These are phyloP conservation scores for Triplophysa dalaica DNA, from an alignment of 2,113 vertebrate genomes.

Conservation along the genomic window DNA sequence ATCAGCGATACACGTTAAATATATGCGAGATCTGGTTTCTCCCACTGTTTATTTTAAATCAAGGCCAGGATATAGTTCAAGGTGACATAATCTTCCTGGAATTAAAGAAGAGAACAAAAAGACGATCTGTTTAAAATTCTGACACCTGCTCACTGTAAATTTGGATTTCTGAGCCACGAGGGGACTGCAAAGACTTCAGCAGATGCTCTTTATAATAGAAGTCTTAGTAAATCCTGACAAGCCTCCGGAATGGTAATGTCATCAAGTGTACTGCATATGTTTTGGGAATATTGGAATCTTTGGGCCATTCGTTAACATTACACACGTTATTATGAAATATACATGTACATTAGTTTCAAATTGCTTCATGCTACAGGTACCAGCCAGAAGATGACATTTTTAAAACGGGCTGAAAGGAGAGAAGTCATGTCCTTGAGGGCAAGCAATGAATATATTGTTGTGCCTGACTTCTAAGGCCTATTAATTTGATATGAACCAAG, in stretches of 20 bases:
- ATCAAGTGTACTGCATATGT: conserved; percentile 67
- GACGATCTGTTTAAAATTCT: conserved; percentile 75
- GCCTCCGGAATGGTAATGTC: conserved; percentile 75
- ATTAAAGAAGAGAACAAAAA: conserved; percentile 72
- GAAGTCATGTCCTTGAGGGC: conserved; percentile 25
- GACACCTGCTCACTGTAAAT: conserved; percentile 76
- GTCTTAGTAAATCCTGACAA: conserved; percentile 76
- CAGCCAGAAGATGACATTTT: too few relatives aligned
- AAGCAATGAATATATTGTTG: conserved; percentile 27
- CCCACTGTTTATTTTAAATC: conserved; percentile 64
- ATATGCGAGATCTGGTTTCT: not conserved
- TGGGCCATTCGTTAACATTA: conserved; percentile 55
- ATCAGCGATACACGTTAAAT: not conserved
- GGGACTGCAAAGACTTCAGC: conserved; percentile 73
- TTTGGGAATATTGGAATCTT: not conserved
- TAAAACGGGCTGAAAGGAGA: conserved; percentile 40
- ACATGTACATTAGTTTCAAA: not conserved
- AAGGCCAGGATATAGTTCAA: conserved; percentile 71
- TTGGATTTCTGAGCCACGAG: conserved; percentile 76
- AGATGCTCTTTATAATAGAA: conserved; percentile 75
- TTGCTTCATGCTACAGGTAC: not conserved
- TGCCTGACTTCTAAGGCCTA: conserved; percentile 26
- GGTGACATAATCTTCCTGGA: conserved; percentile 66
- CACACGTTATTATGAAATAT: not conserved
- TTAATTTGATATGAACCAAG: conserved; percentile 50